Evolutionary conservation across 2,888 invertebrate species (phyloP), one percentile per base, ranked within the genome.

Genomic region (Polymixis lichenea): DNA sequence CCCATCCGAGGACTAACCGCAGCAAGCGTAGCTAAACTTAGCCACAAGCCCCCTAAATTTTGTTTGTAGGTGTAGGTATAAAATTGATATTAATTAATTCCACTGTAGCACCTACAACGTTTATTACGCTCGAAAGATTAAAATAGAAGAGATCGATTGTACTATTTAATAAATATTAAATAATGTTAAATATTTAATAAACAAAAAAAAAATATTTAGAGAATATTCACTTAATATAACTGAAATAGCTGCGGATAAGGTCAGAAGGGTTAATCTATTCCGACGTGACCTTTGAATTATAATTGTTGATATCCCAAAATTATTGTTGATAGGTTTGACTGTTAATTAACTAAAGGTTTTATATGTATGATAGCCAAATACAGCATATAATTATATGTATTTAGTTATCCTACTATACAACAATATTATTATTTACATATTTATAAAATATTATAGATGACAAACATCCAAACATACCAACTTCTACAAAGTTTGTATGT

Each of bases 221-320:
- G 71, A 62, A 58, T 28, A 66, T 49, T 64, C 28, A 58, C 25
- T 70, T 67, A 64, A 25, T 53, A 15, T 0, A 38, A 77, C 46
- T 43, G 38, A 61, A 69, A 80, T 60, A 75, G 77, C n/a, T 51
- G 13, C 11, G n/a, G 17, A 46, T 28, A 60, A 82, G 66, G 83
- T 67, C 71, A 67, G 51, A 67, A 70, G 11, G 43, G 56, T 61
- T 28, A 62, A 67, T 67, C 11, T 53, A 70, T 51, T 70, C 60
- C 19, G n/a, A 22, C 25, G 32, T 78, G 49, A 62, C 66, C 65
- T 76, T 76, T 77, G 17, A 60, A 58, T 58, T 77, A 17, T 56
- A 69, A 55, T 43, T 49, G 25, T 43, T 32, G 38, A 22, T 28
- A 55, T 25, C 17, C 15, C 1, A 32, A 81, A 82, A 43, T 65